phyloP scores from a whole-genome alignment of 2,113 vertebrate genomes.

The Pangasianodon gigas region DNA sequence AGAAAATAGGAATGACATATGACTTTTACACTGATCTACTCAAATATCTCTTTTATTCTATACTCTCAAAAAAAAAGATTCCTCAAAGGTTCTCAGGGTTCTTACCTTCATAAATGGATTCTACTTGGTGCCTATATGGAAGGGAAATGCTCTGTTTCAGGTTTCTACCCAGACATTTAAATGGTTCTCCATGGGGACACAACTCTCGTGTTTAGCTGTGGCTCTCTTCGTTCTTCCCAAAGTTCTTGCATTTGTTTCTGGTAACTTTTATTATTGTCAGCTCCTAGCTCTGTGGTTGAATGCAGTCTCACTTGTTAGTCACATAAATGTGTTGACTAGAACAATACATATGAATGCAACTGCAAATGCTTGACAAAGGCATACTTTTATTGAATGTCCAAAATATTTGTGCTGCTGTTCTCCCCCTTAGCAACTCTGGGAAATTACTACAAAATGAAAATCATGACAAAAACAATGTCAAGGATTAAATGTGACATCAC shows the following conservation, averaged over 20 bases:
- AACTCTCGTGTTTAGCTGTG: neutral
- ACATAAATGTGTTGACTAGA: neutral
- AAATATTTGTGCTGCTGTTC: neutral
- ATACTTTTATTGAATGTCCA: neutral
- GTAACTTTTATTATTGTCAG: neutral
- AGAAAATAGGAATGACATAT: neutral
- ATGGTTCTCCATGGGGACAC: neutral
- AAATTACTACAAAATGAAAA: neutral
- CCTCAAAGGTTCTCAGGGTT: neutral
- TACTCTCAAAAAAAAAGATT: neutral
- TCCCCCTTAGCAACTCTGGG: neutral
- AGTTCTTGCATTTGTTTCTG: constrained; percentile 4
- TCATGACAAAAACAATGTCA: neutral
- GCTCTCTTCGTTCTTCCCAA: neutral
- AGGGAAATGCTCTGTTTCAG: neutral
- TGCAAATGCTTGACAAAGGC: neutral
- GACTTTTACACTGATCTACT: too few relatives aligned
- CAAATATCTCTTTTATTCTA: neutral
- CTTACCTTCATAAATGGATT: neutral
- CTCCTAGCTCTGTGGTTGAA: neutral
- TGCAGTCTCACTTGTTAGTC: neutral
- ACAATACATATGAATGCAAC: neutral
- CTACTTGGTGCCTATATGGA: neutral
- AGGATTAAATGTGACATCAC: neutral
- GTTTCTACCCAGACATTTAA: neutral